phyloP scores from a whole-genome alignment of 2,888 invertebrate genomes.

The Macaria notata region DNA sequence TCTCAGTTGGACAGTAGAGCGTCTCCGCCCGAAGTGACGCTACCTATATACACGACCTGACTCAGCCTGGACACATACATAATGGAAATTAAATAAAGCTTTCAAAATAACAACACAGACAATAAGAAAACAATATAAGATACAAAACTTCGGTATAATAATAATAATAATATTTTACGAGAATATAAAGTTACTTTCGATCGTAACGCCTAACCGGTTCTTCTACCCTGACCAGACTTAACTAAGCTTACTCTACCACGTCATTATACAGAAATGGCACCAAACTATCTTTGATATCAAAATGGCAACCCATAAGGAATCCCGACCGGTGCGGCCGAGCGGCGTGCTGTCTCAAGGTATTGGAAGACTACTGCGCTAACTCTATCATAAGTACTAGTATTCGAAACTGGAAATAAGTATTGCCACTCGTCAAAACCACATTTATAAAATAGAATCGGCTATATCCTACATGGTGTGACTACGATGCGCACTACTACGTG shows the following conservation, averaged over 20 bases:
- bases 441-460: slow-evolving; percentile 54
- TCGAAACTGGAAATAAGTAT: slow-evolving; percentile 61
- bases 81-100: slow-evolving; percentile 64
- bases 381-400: slow-evolving; percentile 71
- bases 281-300: slow-evolving; percentile 82
- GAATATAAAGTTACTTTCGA: slow-evolving; percentile 65
- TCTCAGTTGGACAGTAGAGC: slow-evolving; percentile 66
- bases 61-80: slow-evolving; percentile 79
- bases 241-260: slow-evolving; percentile 79
- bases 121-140: slow-evolving; percentile 56
- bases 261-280: slow-evolving; percentile 81
- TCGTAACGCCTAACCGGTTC: slow-evolving; percentile 70
- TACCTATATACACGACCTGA: slow-evolving; percentile 78
- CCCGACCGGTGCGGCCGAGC: slow-evolving; percentile 63
- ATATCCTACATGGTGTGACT: slow-evolving; percentile 60
- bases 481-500: slow-evolving; percentile 45
- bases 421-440: slow-evolving; percentile 44
- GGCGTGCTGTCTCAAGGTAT: slow-evolving; percentile 68
- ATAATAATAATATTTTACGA: slow-evolving; percentile 54
- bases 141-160: slow-evolving; percentile 60
- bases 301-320: slow-evolving; percentile 81
- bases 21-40: too few species aligned
- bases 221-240: slow-evolving; percentile 82
- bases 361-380: slow-evolving; percentile 81
- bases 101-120: slow-evolving; percentile 61